A percentile compares a stretch with the other conserved stretches of the same genome.
phyloP scores from a whole-genome alignment of 2,888 invertebrate genomes.

The Caenorhabditis parvicauda region DNA sequence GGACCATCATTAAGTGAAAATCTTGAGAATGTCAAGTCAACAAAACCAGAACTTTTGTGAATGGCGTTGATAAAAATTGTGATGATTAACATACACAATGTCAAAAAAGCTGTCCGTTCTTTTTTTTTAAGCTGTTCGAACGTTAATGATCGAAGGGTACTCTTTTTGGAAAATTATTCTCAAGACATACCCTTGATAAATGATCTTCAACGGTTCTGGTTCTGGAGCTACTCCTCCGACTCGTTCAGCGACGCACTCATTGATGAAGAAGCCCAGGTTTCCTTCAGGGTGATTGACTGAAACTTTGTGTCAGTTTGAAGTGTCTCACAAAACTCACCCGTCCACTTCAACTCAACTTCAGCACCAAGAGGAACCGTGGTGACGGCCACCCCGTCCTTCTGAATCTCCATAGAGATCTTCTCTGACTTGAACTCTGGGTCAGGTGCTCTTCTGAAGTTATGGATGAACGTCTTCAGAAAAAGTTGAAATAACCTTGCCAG shows the following conservation, averaged over 20 bases:
- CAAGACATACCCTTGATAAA: slow-evolving; percentile 49
- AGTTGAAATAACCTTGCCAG: background rate
- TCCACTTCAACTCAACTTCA: slow-evolving; percentile 52
- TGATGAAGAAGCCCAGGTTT: slow-evolving; percentile 54
- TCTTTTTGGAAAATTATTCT: too few relatives aligned
- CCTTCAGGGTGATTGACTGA: slow-evolving; percentile 24
- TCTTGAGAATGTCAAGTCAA: too few relatives aligned
- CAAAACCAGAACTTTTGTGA: background rate
- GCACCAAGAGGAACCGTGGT: slow-evolving; percentile 54
- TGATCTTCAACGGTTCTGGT: slow-evolving; percentile 55
- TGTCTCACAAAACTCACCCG: slow-evolving; percentile 11
- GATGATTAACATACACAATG: background rate
- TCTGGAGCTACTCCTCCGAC: slow-evolving; percentile 55
- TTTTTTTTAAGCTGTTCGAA: too few relatives aligned
- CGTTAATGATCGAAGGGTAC: too few relatives aligned
- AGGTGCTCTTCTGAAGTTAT: slow-evolving; percentile 14
- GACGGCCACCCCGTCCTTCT: slow-evolving; percentile 49
- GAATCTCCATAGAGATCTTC: slow-evolving; percentile 52
- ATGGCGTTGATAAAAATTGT: background rate
- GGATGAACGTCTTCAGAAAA: background rate
- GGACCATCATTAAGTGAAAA: background rate
- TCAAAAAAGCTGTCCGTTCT: too few relatives aligned
- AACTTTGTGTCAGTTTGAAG: background rate
- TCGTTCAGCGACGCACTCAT: slow-evolving; percentile 58
- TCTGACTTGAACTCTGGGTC: slow-evolving; percentile 30